Percentiles rank a stretch among this genome's conserved stretches.
Conservation (phyloP, 2,888 invertebrate genomes). For the Miltochrista miniata region DNA sequence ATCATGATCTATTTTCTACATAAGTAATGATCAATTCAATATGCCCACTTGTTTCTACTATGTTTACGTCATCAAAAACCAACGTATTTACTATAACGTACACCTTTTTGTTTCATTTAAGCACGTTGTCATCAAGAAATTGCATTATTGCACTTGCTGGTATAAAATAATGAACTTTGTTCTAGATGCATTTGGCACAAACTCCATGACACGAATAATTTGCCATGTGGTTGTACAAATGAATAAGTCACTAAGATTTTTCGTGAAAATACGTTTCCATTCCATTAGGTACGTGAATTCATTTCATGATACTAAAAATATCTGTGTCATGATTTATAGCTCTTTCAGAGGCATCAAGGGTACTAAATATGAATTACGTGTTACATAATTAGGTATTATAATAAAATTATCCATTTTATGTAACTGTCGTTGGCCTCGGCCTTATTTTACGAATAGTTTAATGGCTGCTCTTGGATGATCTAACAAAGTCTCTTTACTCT, state of each 20-base stretch:
- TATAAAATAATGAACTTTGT: constrained; percentile 30
- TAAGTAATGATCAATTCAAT: constrained; percentile 16
- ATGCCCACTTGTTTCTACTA: constrained; percentile 29
- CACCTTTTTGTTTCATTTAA: neutral
- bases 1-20: constrained; percentile 15
- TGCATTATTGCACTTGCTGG: constrained; percentile 11
- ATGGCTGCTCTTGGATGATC: too few species aligned
- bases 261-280: constrained; percentile 23
- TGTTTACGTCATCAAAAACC: constrained; percentile 20
- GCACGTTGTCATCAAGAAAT: constrained; percentile 3
- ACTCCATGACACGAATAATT: constrained; percentile 25
- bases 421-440: too few species aligned
- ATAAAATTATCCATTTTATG: too few species aligned
- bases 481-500: too few species aligned
- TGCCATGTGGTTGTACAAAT: constrained; percentile 7
- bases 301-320: too few species aligned
- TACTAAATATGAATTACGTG: too few species aligned
- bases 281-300: too few species aligned
- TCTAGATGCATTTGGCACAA: constrained; percentile 33
- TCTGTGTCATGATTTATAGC: too few species aligned
- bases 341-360: too few species aligned
- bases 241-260: constrained; percentile 16
- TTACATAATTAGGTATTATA: too few species aligned
- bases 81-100: neutral
- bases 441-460: too few species aligned